Conservation (phyloP, 2,888 invertebrate genomes). For the Leptopilina syphax region DNA sequence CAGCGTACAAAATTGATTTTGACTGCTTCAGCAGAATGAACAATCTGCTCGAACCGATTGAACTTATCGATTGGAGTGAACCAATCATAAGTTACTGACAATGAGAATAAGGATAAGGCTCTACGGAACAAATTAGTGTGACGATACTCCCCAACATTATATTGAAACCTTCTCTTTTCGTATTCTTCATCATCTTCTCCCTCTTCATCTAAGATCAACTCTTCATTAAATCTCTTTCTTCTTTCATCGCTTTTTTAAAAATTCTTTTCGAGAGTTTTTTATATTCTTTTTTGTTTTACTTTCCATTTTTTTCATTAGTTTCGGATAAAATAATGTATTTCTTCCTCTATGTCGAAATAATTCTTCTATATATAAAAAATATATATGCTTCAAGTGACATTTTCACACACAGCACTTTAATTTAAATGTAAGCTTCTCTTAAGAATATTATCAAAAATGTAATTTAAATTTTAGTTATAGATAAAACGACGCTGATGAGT, state of each 20-base stretch:
- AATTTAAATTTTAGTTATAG: neutral
- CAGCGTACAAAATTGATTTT: constrained; percentile 35
- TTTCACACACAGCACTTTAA: no score
- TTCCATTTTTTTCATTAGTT: neutral
- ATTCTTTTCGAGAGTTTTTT: neutral
- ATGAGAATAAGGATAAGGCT: constrained; percentile 24
- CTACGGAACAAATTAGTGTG: constrained; percentile 31
- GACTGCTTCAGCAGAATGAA: constrained; percentile 36
- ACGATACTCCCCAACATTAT: constrained; percentile 15
- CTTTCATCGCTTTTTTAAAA: constrained; percentile 7
- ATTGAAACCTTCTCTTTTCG: constrained; percentile 20
- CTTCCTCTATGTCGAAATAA: neutral
- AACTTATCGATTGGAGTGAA: constrained; percentile 33
- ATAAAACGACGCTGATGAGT: neutral
- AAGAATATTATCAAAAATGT: no score
- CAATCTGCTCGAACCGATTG: constrained; percentile 23
- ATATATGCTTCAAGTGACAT: neutral
- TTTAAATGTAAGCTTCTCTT: no score
- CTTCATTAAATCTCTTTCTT: constrained; percentile 18
- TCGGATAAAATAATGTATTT: neutral
- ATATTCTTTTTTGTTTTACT: neutral
- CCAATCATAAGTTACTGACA: constrained; percentile 31
- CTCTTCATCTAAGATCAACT: constrained; percentile 2
- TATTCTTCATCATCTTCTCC: neutral
- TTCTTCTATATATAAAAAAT: neutral